Evolutionary conservation across 2,888 invertebrate genomes (phyloP), one percentile per base, ranked within the genome.

Genomic region (Pterostichus madidus): DNA sequence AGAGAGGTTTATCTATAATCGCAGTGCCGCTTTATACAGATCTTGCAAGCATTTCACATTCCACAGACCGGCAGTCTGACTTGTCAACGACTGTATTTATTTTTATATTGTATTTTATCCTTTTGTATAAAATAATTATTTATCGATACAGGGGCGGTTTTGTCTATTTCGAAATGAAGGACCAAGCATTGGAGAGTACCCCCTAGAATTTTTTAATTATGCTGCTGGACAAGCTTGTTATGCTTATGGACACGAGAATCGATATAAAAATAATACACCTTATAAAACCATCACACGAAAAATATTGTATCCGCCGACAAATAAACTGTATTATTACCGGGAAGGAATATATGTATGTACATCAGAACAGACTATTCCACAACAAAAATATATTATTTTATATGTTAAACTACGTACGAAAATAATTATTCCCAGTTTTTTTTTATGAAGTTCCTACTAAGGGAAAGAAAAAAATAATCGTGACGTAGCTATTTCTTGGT

Each of bases 151-250:
- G 56, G 44, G 56, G n/a, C 39, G 78, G 49, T 64, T 80, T 15
- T 85, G 85, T 44, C 64, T 84, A 76, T 81, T 64, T 82, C 53
- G 83, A 53, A 68, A 84, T 68, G 53, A 79, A 32, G 24, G 24
- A 24, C 3, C 39, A 7, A 39, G 39, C 5, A 39, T 1, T 2
- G 24, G 24, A 24, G 24, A 24, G 80, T 53, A 84, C 75, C 44
- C 84, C 84, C 5, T 24, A 32, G 35, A 59, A 13, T 52, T 83
- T 32, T 85, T 84, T 78, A 84, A 75, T 24, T 79, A 77, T 64
- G 59, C 56, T 61, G 44, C 84, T 35, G 84, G 84, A 8, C 84
- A 44, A 13, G 83, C 61, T 1, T 85, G 85, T 71, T 84, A 84
- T 32, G 17, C 15, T 2, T 84, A 83, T 68, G 35, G 59, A 1